Evolutionary conservation across 2,888 invertebrate genomes (phyloP), one percentile per base, ranked within the genome.

Genomic region (Meiosimyza decipiens): DNA sequence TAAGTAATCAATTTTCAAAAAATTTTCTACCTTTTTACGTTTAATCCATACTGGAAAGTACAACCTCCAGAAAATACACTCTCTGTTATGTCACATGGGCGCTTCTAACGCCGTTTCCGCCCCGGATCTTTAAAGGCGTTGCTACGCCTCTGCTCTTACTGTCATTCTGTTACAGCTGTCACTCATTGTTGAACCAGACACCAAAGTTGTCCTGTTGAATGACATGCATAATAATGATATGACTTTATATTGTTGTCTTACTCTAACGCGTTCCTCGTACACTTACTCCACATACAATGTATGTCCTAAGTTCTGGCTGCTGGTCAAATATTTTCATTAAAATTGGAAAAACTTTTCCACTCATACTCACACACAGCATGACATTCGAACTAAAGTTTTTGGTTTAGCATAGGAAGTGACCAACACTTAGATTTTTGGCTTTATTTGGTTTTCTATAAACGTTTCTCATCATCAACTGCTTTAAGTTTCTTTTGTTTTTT

Each of bases 181-280:
- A 40, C 59, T 59, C 51, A 47, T 68, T 72, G 40, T 55, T 66
- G 47, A 55, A 55, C 16, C n/a, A 71, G 64, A 54, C 64, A 47
- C 33, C 55, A 50, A 64, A 57, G 64, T 60, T 67, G 52, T 64
- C 49, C 62, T 62, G 64, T 50, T 51, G 67, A 74, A 74, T 75
- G 78, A 78, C 79, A 77, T 78, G 79, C 79, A 79, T 79, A 79
- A 77, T 79, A 79, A 79, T 79, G 78, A 74, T 73, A 74, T 68
- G 72, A 57, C 65, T 73, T 77, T 72, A 71, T 74, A 40, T 40
- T 40, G 40, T 40, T 16, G n/a, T 16, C n/a, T 54, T 54, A 18
- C 6, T 16, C n/a, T 54, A 67, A 67, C 22, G n/a, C 28, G 59
- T 18, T 13, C 28, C 13, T 40, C 2, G 6, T 40, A 40, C 40